Evolutionary conservation across 1,140 invertebrate genomes (phyloP), one percentile per base, ranked within the genome.

Genomic region (Capitella teleta): DNA sequence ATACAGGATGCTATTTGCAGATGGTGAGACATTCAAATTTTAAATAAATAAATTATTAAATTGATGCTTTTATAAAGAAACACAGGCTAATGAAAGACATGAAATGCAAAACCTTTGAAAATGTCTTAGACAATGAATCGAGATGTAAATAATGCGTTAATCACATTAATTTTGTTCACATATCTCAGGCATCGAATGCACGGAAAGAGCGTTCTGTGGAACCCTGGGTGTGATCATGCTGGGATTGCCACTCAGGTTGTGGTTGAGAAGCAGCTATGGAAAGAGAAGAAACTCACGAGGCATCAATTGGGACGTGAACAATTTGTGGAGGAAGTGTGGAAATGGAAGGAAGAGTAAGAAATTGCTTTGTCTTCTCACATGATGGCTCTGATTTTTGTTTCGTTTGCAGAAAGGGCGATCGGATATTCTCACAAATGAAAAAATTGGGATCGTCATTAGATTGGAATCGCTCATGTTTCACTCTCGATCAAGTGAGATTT

Each of bases 141-240:
- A n/a, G n/a, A n/a, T n/a, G n/a, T n/a, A n/a, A n/a, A n/a, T n/a
- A n/a, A n/a, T n/a, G n/a, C n/a, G n/a, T n/a, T n/a, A n/a, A n/a
- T n/a, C n/a, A 23, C 41, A 4, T 36, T 18, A 34, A 6, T 47
- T 8, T 47, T 36, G 12, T 36, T 47, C 16, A 36, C 19, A n/a
- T 30, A 19, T 14, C 28, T 34, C 26, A 53, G 52, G 86, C 80
- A 93, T 72, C 77, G 94, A 55, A 98, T 98, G 95, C 86, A 85
- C 64, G 94, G 94, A 2, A 78, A 81, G 53, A 90, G 83, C 0
- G 85, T 85, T 0, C 71, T 98, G 0, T 99, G 94, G 92, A 89
- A 92, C 67, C 96, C 96, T 3, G 96, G 96, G 0, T 98, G 91
- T 75, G 96, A 99, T 78, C 96, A 99, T 76, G 96, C 96, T 16